Evolutionary conservation across 2,888 invertebrate species (phyloP), one percentile per base, ranked within the genome.

Genomic region (Ectobius pallidus): DNA sequence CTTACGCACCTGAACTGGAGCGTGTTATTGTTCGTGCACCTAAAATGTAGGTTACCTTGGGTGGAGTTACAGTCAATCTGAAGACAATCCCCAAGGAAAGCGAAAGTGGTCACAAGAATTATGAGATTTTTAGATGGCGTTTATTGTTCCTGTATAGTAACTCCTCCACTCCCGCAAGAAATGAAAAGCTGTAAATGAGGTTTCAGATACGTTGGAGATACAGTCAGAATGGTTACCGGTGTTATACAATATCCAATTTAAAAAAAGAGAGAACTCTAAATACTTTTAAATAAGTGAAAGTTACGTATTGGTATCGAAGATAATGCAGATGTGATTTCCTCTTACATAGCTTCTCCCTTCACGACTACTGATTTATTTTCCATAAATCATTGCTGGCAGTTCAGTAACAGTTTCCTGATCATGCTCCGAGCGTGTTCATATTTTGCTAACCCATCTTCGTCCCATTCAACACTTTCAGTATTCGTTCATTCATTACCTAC

Each of bases 11-110:
- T 63, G 16, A 63, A 63, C 22, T 63, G 63, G 63, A 63, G 63
- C 55, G n/a, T 58, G 69, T 20, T n/a, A 22, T 58, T 61, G n/a
- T 18, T 65, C 44, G 65, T 65, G 73, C 32, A 61, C 63, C 18
- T 30, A 34, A 62, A 39, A 73, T 73, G 73, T 73, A 58, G 73
- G 73, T 73, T 73, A 73, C 70, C 70, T 70, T 70, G 70, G 61
- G 44, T 18, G 34, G 25, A n/a, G n/a, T n/a, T n/a, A n/a, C n/a
- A n/a, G 34, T 49, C 46, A 16, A 25, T 7, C 34, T 6, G 7
- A 34, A 34, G 7, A 25, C 44, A 39, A 25, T n/a, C 27, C n/a
- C 3, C 44, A 65, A 27, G 9, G 65, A 65, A 46, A 65, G 65
- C 46, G 65, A 65, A 65, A 65, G 65, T 46, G 44, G 44, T 65